Conservation (phyloP, 2,888 invertebrate genomes). For the Mellilla xanthometata region DNA sequence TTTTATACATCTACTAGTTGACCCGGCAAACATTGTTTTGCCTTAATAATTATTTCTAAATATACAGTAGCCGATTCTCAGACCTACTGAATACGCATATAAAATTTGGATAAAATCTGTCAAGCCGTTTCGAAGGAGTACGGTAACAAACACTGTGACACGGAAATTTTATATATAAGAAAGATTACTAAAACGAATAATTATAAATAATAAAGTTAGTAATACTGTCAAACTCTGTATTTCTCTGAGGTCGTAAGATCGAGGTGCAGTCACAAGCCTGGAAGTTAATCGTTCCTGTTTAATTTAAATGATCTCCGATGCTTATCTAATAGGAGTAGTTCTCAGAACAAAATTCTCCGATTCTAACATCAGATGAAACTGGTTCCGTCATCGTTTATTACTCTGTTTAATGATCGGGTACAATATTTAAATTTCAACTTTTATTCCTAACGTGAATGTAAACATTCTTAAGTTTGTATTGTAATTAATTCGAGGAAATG, state of each 20-base stretch:
- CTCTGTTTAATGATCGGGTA: slow-evolving; percentile 59
- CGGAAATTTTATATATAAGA: no score
- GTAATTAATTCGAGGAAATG: slow-evolving; percentile 17
- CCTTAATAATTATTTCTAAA: no score
- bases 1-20: no score
- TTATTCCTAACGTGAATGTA: slow-evolving; percentile 28
- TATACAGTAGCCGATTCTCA: no score
- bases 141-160: no score
- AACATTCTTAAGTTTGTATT: slow-evolving; percentile 30
- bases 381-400: slow-evolving; percentile 58
- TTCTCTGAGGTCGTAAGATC: slow-evolving; percentile 29
- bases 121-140: no score
- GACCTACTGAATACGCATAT: no score
- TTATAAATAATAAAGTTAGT: no score
- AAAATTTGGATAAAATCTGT: no score
- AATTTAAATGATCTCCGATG: slow-evolving; percentile 66
- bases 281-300: slow-evolving; percentile 58
- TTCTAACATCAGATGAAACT: slow-evolving; percentile 52
- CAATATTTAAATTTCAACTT: slow-evolving; percentile 45
- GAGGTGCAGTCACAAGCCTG: slow-evolving; percentile 34
- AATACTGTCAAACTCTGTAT: slow-evolving; percentile 10
- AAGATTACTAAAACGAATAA: no score
- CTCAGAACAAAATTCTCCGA: slow-evolving; percentile 61
- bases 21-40: no score
- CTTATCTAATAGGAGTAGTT: slow-evolving; percentile 73